phyloP scores from a whole-genome alignment of 2,797 vertebrate genomes.

The Pipistrellus nathusii region DNA sequence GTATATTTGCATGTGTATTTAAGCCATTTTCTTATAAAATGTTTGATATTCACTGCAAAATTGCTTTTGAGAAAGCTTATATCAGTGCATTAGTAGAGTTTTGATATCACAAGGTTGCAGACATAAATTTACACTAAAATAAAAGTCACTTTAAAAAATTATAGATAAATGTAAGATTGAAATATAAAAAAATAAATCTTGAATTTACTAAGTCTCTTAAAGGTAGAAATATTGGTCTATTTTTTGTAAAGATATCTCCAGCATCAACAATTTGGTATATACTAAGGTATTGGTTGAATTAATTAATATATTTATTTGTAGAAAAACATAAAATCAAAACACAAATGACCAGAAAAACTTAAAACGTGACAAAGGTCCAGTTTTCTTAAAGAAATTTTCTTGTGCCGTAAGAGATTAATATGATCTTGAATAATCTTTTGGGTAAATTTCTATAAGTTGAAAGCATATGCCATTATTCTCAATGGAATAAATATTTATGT shows the following conservation, averaged over 20 bases:
- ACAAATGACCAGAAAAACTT: background rate
- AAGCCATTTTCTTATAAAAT: background rate
- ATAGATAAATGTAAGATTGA: slow-evolving; percentile 25
- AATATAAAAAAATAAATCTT: background rate
- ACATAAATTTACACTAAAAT: background rate
- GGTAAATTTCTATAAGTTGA: background rate
- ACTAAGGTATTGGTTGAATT: background rate
- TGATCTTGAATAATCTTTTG: slow-evolving; percentile 2
- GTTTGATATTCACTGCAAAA: slow-evolving; percentile 24
- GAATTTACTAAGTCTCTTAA: slow-evolving; percentile 18
- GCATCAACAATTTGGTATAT: slow-evolving; percentile 12
- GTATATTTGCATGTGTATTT: slow-evolving; percentile 9
- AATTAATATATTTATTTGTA: slow-evolving; percentile 41
- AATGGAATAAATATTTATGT: slow-evolving; percentile 9
- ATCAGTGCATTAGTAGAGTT: background rate
- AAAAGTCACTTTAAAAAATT: background rate
- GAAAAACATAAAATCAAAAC: slow-evolving; percentile 36
- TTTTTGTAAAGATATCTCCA: background rate
- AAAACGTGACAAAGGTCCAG: background rate
- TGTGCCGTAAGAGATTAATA: slow-evolving; percentile 42
- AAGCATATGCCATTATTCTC: background rate
- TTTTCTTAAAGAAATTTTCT: slow-evolving; percentile 14
- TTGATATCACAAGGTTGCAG: background rate
- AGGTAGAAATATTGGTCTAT: background rate
- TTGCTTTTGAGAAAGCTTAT: slow-evolving; percentile 41